phyloP scores from a whole-genome alignment of 2,113 vertebrate genomes.

The Probosciger aterrimus region DNA sequence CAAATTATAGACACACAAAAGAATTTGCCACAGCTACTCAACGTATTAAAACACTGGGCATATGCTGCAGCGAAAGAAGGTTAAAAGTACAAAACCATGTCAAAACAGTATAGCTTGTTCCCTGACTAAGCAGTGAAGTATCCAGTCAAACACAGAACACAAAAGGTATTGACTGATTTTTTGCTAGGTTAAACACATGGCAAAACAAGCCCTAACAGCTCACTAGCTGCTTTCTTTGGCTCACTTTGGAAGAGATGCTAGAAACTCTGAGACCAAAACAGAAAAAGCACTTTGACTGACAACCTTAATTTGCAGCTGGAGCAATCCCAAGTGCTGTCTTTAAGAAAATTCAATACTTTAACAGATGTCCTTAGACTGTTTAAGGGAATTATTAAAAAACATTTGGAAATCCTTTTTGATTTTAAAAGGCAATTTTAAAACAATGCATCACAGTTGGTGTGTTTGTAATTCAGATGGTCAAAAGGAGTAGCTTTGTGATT shows the following conservation, averaged over 20 bases:
- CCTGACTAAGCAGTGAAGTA: background rate
- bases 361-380: constrained; percentile 3
- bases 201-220: constrained; percentile 15
- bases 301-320: constrained; percentile 19
- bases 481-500: background rate
- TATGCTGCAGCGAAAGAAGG: background rate
- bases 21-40: background rate
- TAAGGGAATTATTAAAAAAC: background rate
- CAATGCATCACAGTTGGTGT: background rate
- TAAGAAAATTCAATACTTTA: background rate
- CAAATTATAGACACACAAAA: background rate
- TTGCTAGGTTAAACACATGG: constrained; percentile 20
- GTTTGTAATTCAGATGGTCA: background rate
- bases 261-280: constrained; percentile 13
- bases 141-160: background rate
- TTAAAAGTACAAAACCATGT: background rate
- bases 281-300: constrained; percentile 1
- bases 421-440: constrained; percentile 1
- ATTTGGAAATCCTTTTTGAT: background rate
- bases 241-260: background rate
- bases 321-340: background rate
- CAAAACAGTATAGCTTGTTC: background rate
- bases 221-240: background rate
- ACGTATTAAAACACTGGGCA: background rate
- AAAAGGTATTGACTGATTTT: background rate